Evolutionary conservation across 1,140 invertebrate species (phyloP).

Genomic region (Helicorthomorpha holstii): DNA sequence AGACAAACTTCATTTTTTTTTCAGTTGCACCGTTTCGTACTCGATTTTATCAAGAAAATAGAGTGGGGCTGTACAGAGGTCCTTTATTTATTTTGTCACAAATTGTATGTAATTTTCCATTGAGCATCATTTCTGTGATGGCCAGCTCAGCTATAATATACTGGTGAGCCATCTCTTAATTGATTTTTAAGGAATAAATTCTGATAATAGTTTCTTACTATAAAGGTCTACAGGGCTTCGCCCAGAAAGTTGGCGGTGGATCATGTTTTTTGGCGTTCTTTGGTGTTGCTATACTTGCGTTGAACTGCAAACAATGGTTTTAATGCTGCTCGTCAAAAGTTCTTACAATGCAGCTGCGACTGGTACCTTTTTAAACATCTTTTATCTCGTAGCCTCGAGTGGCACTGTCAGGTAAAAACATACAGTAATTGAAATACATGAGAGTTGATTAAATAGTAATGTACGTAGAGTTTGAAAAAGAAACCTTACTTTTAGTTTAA

Average conservation of each 20-base stretch:
- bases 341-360: constrained; percentile 52
- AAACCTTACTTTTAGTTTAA: too few relatives aligned
- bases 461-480: too few relatives aligned
- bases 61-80: constrained; percentile 70
- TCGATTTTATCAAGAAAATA: constrained; percentile 71
- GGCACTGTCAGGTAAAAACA: constrained; percentile 54
- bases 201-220: not conserved
- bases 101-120: constrained; percentile 55
- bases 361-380: constrained; percentile 51
- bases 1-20: constrained; percentile 15
- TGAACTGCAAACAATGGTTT: constrained; percentile 63
- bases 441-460: too few relatives aligned
- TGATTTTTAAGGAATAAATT: not conserved
- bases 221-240: not conserved
- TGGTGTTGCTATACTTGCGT: constrained; percentile 41
- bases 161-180: constrained; percentile 36
- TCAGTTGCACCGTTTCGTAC: constrained; percentile 66
- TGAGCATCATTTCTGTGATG: constrained; percentile 50
- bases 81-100: constrained; percentile 63
- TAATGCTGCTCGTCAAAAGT: constrained; percentile 61
- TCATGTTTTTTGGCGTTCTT: constrained; percentile 42
- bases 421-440: too few relatives aligned
- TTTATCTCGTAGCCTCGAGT: constrained; percentile 55
- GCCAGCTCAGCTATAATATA: constrained; percentile 48
- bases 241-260: constrained; percentile 19